phyloP scores from a whole-genome alignment of 1,140 invertebrate genomes.

The Cepaea nemoralis region DNA sequence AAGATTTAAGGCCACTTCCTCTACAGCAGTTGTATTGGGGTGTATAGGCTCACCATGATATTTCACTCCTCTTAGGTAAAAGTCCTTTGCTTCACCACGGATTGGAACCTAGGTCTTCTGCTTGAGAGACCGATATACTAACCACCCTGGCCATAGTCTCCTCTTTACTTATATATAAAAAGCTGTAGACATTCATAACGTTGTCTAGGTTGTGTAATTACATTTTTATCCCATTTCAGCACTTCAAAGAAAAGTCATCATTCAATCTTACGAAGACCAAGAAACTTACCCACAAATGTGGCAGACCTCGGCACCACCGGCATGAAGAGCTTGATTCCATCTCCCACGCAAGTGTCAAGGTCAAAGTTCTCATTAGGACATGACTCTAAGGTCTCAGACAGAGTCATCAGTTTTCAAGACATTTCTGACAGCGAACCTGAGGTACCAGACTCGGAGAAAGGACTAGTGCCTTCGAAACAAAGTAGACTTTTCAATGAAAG shows the following conservation, averaged over 20 bases:
- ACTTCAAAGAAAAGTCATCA: background rate
- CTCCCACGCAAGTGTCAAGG: background rate
- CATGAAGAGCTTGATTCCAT: background rate
- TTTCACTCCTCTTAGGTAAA: too few species aligned
- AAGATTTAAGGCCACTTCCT: too few species aligned
- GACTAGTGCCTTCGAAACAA: background rate
- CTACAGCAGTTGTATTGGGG: too few species aligned
- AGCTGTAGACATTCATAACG: too few species aligned
- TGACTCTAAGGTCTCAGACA: background rate
- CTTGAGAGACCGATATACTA: too few species aligned
- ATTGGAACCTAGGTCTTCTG: too few species aligned
- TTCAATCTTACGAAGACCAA: background rate
- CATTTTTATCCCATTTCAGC: background rate
- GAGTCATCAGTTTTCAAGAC: background rate
- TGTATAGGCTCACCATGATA: too few species aligned
- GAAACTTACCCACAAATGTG: background rate
- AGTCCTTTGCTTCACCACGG: too few species aligned
- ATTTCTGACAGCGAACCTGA: background rate
- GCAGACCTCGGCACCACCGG: background rate
- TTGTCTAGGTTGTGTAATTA: too few species aligned
- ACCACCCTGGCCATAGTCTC: too few species aligned
- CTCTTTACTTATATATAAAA: too few species aligned
- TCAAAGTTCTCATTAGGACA: background rate
- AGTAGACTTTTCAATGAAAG: background rate
- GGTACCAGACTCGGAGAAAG: background rate